phyloP scores from a whole-genome alignment of 2,797 vertebrate genomes.

The Gymnothorax javanicus region DNA sequence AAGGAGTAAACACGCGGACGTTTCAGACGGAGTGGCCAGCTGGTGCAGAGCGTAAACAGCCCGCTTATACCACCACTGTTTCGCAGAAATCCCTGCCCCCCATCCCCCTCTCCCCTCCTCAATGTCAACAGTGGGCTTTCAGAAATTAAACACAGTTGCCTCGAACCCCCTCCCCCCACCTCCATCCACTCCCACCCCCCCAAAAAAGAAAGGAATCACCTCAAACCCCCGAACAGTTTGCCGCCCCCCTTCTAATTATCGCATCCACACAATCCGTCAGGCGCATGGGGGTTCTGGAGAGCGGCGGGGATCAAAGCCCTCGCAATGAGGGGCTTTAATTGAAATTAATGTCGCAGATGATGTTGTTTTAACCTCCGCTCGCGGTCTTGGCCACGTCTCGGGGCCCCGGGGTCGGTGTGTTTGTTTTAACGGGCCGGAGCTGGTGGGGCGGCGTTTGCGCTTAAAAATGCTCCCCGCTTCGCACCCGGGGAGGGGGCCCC shows the following conservation, averaged over 20 bases:
- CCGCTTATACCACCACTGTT: conserved; percentile 57
- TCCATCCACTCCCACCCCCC: background rate
- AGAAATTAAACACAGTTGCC: conserved; percentile 40
- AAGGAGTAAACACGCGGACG: conserved; percentile 73
- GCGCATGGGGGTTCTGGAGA: background rate
- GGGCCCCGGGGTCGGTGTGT: conserved; percentile 48
- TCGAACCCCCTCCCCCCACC: conserved; percentile 5
- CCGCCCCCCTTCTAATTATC: conserved; percentile 27
- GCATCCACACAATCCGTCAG: conserved; percentile 23
- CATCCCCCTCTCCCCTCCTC: conserved; percentile 3
- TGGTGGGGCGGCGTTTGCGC: conserved; percentile 60
- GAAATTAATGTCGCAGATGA: conserved; percentile 73
- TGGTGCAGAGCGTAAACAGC: conserved; percentile 71
- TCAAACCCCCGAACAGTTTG: conserved; percentile 21
- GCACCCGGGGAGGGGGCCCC: background rate
- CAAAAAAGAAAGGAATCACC: conserved; percentile 48
- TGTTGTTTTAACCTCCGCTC: conserved; percentile 55
- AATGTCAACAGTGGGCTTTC: conserved; percentile 41
- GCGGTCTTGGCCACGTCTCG: too few relatives aligned
- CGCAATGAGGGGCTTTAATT: conserved; percentile 66
- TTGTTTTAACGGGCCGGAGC: conserved; percentile 72
- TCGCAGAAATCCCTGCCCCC: conserved; percentile 36
- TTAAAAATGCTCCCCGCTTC: background rate
- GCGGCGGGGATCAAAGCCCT: conserved; percentile 64
- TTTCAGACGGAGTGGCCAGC: conserved; percentile 72